Conservation (phyloP, 2,888 invertebrate genomes). For the Orchestes rusci region DNA sequence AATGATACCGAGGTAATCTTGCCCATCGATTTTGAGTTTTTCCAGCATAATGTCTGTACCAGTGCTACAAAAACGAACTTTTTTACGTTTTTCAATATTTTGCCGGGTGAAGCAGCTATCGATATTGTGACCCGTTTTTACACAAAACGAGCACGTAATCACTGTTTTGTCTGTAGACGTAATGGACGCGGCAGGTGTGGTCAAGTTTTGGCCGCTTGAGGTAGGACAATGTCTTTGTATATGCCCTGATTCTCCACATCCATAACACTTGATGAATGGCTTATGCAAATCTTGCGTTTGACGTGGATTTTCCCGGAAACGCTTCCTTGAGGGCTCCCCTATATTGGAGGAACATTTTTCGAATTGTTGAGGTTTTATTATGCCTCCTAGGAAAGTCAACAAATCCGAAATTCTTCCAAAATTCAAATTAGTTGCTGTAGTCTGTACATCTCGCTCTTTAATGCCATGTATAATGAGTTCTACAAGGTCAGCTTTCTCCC, state of each 20-base stretch:
- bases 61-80: conserved; percentile 6
- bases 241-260: not conserved
- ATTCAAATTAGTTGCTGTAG: conserved; percentile 15
- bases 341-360: not conserved
- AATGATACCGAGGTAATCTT: conserved; percentile 5
- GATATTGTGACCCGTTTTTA: conserved; percentile 7
- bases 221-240: conserved; percentile 6
- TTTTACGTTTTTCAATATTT: conserved; percentile 9
- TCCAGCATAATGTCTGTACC: conserved; percentile 3
- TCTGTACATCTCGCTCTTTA: conserved; percentile 16
- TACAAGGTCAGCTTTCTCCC: conserved; percentile 26
- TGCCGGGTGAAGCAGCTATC: conserved; percentile 2
- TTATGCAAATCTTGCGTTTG: not conserved
- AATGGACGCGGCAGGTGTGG: conserved; percentile 2
- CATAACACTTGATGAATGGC: not conserved
- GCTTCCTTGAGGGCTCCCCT: conserved; percentile 7
- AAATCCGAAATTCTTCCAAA: conserved; percentile 23
- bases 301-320: conserved; percentile 6
- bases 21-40: conserved; percentile 4
- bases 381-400: conserved; percentile 19
- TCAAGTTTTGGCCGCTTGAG: not conserved
- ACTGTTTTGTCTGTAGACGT: conserved; percentile 2
- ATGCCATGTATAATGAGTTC: conserved; percentile 19
- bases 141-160: conserved; percentile 9
- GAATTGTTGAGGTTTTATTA: conserved; percentile 5